Base-by-base conservation (phyloP, 2,888 invertebrate genomes). In the Chymomyza amoena region DNA sequence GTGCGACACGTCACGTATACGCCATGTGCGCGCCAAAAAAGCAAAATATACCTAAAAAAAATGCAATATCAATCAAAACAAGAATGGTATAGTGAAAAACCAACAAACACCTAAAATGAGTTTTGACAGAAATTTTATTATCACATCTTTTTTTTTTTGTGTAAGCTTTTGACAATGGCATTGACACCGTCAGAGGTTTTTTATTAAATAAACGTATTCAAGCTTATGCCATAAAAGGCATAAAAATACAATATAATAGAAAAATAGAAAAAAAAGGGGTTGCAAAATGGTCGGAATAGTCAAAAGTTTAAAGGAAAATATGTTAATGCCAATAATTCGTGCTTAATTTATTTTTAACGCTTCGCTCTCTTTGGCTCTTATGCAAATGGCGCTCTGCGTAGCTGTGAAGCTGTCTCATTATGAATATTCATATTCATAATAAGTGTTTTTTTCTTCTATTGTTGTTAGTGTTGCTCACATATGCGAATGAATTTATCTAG, bases 331-430 rank as follows among this genome's bases (percentile, higher is more conserved):
- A 83, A 87, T 83, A 83, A 85, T 87, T 85, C 80, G 86, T 82
- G 83, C 88, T 86, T 87, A 85, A 83, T 85, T 83, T 83, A 80
- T 82, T 82, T 85, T 73, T 87, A 80, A 83, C 85, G 88, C 78
- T 82, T 75, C 20, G 28, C 10, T 13, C 20, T 57, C 10, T 13
- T 57, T 1, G 15, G 18, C 13, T 25, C 20, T 57, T 57, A 57
- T 57, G 57, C 57, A 57, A 57, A 57, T 57, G 20, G 4, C 25
- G 13, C 25, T 25, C 25, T 25, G 32, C 32, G 13, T 13, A 57
- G 57, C 57, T 9, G 25, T 6, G 7, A 25, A 20, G 18, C 54
- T 54, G 63, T 54, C 61, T 64, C 70, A 67, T 82, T 76, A 77
- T 82, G 75, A 85, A 83, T 87, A 83, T 83, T 83, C 73, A 83